Evolutionary conservation across 2,888 invertebrate species (phyloP), one percentile per base, ranked within the genome.

Genomic region (Ormyrus thymus): DNA sequence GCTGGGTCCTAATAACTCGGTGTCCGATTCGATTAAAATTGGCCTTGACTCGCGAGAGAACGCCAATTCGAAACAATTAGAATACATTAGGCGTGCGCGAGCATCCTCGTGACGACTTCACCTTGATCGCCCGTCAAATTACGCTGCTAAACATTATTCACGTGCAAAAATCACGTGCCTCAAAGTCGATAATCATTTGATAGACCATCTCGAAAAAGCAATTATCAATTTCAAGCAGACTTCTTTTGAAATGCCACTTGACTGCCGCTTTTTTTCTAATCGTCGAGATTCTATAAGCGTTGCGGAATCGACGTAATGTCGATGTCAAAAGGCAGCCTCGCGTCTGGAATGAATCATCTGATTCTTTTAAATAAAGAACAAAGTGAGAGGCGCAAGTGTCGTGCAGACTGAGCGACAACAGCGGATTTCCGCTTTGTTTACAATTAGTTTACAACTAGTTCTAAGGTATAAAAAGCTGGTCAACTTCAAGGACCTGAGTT

Each of bases 11-110:
- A n/a, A 55, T 59, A 72, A 72, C 61, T 72, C 59, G 29, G 29
- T 29, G 53, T 59, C 15, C 59, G 55, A 64, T 77, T 77, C 55
- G 59, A 77, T 77, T 72, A 66, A 45, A 61, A 1, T 13, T 10
- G 61, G 61, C 77, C 77, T 77, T 77, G 72, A 29, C 53, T 46
- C 13, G 13, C n/a, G 43, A 66, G 51, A 46, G 50, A 74, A 69
- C 58, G 62, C n/a, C 68, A 56, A 69, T 69, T 74, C 51, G 13
- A 69, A 59, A 43, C 74, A 74, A 78, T 78, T 78, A 74, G 74
- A 78, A 78, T 74, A 78, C 46, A 78, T 78, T 59, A 53, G 53
- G 7, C 45, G 11, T 50, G 29, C 29, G 48, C 29, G 45, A 46
- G 7, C 45, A 7, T 50, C 11, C 29, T 56, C 29, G 45, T n/a